These are phyloP conservation scores for Ailurus styani DNA, from an alignment of 2,113 vertebrate genomes.

Conservation along the genomic window DNA sequence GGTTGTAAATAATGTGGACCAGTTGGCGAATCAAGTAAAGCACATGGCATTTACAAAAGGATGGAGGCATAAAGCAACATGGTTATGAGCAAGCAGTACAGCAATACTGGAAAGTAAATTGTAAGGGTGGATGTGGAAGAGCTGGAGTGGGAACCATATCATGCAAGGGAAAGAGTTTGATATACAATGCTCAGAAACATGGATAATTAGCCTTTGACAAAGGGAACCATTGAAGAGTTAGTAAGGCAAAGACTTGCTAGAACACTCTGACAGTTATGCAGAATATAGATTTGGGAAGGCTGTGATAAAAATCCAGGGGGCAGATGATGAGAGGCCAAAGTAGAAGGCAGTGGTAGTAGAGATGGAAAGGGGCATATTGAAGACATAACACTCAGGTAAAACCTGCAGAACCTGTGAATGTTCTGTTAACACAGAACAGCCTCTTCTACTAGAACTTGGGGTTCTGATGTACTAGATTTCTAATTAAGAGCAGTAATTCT, in stretches of 20 bases:
- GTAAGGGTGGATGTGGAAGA: background rate
- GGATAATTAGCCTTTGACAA: background rate
- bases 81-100: background rate
- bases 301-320: background rate
- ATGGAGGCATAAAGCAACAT: background rate
- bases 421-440: background rate
- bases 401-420: background rate
- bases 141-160: background rate
- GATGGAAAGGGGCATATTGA: background rate
- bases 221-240: background rate
- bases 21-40: background rate
- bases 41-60: background rate
- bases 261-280: background rate
- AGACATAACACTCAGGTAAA: background rate
- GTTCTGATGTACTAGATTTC: conserved; percentile 19
- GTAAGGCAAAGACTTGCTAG: background rate
- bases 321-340: background rate
- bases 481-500: background rate
- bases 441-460: background rate
- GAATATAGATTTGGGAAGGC: background rate
- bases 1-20: background rate
- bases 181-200: background rate
- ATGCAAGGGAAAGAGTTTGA: background rate
- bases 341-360: background rate
- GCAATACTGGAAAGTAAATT: background rate